phyloP scores from a whole-genome alignment of 2,797 vertebrate species.

The Rallus crepitans region DNA sequence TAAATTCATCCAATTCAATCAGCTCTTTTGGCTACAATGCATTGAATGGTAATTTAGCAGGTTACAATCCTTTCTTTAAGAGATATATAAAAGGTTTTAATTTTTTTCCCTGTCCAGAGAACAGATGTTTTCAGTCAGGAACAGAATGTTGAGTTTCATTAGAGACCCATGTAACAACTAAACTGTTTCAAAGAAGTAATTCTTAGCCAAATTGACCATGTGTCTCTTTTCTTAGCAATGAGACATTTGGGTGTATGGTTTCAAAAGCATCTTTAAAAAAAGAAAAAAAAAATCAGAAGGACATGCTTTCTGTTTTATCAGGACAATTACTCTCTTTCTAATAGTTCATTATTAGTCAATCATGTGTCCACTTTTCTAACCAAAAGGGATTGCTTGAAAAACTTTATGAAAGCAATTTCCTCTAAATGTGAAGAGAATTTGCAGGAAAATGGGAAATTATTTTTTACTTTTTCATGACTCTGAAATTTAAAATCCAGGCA shows the following conservation, averaged over 20 bases:
- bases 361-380: not conserved
- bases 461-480: not conserved
- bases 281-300: not conserved
- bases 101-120: not conserved
- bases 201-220: not conserved
- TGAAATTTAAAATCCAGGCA: not conserved
- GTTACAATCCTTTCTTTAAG: not conserved
- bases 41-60: not conserved
- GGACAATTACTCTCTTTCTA: not conserved
- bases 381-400: not conserved
- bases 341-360: not conserved
- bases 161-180: constrained; percentile 16
- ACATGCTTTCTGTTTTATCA: not conserved
- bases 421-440: not conserved
- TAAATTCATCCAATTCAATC: constrained; percentile 30
- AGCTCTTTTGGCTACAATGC: not conserved
- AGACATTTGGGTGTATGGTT: not conserved
- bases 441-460: not conserved
- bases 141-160: constrained; percentile 41
- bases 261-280: not conserved
- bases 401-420: not conserved
- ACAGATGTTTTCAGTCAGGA: constrained; percentile 42
- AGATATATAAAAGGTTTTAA: not conserved
- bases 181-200: constrained; percentile 16
- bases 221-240: constrained; percentile 2